Base-by-base conservation (phyloP, 2,797 vertebrate species). In the Megalops cyprinoides region DNA sequence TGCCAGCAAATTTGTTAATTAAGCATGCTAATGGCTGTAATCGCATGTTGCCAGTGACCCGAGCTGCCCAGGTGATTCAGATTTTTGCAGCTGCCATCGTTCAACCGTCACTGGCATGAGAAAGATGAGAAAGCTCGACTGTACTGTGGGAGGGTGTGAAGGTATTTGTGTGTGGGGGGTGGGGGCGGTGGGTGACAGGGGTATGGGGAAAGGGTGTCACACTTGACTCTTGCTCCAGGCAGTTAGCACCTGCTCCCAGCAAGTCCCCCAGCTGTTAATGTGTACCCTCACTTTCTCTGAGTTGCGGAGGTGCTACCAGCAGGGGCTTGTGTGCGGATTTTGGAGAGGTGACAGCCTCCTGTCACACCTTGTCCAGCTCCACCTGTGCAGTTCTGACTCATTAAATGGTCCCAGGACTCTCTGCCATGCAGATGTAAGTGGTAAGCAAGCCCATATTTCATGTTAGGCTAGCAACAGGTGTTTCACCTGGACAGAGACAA, bases 201-300 rank as follows among this genome's bases (percentile, higher is more conserved):
- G 34, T 31, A 34, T 51, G 31, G 79, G 80, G 79, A 77, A 74
- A 81, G 80, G 74, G 77, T 37, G 78, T 67, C 79, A 79, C 60
- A 49, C 82, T 67, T 78, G 80, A 81, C 56, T 76, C 79, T 79
- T 56, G 75, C 86, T 86, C 83, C 79, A 85, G 86, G 82, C 49
- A 4, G 83, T 76, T 84, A 85, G 87, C 89, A 90, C 91, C 90
- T 92, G 91, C 89, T 91, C 79, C 77, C 79, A 56, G 82, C 65
- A 86, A 89, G 86, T 87, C 79, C 82, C 87, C 88, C 90, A 88
- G 87, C 84, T 88, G 85, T 87, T 89, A 85, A 86, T 88, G 87
- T 88, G 82, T 85, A 87, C 86, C 82, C 81, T 48, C 76, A 69
- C 80, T 39, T 75, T 81, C 73, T 60, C 56, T 8, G 56, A 15